These are phyloP conservation scores for Phrynosoma blainvillii DNA, from an alignment of 2,113 vertebrate species.

Conservation along the genomic window DNA sequence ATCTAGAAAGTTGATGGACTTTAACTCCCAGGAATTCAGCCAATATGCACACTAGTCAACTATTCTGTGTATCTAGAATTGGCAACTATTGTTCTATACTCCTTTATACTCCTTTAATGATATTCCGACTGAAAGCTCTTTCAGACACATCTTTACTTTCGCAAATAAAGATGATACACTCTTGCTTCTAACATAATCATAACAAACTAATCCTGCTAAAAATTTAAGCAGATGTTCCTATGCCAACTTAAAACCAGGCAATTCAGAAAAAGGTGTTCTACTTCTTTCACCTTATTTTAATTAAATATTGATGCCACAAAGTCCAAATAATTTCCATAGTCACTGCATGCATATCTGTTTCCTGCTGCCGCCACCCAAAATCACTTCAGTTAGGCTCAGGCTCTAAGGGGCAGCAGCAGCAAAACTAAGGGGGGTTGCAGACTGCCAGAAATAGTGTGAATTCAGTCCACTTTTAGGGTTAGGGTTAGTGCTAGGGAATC, in stretches of 20 bases:
- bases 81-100: background rate
- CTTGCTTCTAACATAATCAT: background rate
- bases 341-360: background rate
- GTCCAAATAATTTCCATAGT: background rate
- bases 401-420: too few relatives aligned
- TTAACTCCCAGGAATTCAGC: too few relatives aligned
- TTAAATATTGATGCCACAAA: background rate
- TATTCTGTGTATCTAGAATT: too few relatives aligned
- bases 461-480: too few relatives aligned
- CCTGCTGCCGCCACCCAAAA: too few relatives aligned
- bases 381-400: too few relatives aligned
- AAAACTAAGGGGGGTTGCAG: too few relatives aligned
- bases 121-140: slow-evolving; percentile 5
- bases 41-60: too few relatives aligned
- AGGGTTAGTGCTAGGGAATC: too few relatives aligned
- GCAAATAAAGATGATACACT: background rate
- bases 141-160: background rate
- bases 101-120: background rate
- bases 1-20: too few relatives aligned
- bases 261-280: background rate
- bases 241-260: background rate
- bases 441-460: too few relatives aligned
- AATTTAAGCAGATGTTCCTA: background rate
- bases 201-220: background rate
- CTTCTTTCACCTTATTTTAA: background rate